Base-by-base conservation (phyloP, 2,113 vertebrate species). In the Haemorhous mexicanus region DNA sequence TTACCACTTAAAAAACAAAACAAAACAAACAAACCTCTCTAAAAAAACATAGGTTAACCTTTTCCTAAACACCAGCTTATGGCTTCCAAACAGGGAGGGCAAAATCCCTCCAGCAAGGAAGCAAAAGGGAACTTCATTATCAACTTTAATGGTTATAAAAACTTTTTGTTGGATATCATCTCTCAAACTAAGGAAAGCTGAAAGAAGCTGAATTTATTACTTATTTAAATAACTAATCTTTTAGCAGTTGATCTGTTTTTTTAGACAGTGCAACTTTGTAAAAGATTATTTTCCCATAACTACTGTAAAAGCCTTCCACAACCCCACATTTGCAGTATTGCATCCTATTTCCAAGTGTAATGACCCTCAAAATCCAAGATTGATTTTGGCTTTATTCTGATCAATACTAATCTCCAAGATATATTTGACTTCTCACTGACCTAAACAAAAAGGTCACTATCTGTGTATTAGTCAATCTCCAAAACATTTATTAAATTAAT, bases 321-420 rank as follows among this genome's bases (percentile, higher is more conserved):
- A 41, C 27, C 30, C 89, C 88, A 90, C 64, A 56, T 81, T 76
- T 84, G 47, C 41, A 46, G 41, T 63, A 97, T 55, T 93, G 79
- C 78, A 93, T 91, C 33, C 94, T 64, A 90, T 91, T 97, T 97
- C 56, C 90, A 97, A 96, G 96, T 83, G 93, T 95, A 97, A 73
- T 95, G 88, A 97, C 50, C 87, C 93, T 97, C 88, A 96, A 84
- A 96, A 96, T 97, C 61, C 64, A 96, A 41, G 96, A 97, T 96
- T 95, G 97, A 97, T 96, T 91, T 96, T 89, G 78, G 53, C 90
- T 97, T 91, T 91, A 63, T 64, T 66, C 61, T 88, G 91, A 91
- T 98, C 97, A 94, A 96, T 97, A 96, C 84, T 97, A 89, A 97
- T 97, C 78, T 96, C 64, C 81, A 84, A 95, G 90, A 96, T 77